Evolutionary conservation across 2,888 invertebrate genomes (phyloP).

Genomic region (Bellardia pandia): DNA sequence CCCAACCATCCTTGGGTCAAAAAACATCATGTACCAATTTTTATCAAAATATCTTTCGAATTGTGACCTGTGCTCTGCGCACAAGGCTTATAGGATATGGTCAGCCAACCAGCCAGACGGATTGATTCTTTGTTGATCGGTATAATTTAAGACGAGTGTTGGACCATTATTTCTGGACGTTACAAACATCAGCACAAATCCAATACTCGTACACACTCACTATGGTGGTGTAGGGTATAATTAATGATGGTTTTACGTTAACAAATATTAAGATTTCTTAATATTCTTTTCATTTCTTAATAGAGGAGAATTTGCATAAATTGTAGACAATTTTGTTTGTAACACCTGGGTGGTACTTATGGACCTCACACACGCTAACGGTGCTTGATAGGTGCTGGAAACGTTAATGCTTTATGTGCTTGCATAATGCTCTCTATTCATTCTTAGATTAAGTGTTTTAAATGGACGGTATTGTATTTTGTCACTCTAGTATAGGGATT

Average conservation of each 20-base stretch:
- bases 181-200: too few relatives aligned
- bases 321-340: slow-evolving; percentile 23
- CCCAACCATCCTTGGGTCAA: too few relatives aligned
- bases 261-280: slow-evolving; percentile 55
- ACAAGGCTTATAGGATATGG: too few relatives aligned
- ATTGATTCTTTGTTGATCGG: too few relatives aligned
- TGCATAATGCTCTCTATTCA: slow-evolving; percentile 16
- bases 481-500: slow-evolving; percentile 54
- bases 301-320: slow-evolving; percentile 55
- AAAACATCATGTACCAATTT: too few relatives aligned
- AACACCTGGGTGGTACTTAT: slow-evolving; percentile 49
- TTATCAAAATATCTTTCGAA: too few relatives aligned
- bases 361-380: slow-evolving; percentile 42
- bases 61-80: too few relatives aligned
- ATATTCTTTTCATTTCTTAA: slow-evolving; percentile 33
- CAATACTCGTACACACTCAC: too few relatives aligned
- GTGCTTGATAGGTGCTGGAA: not conserved
- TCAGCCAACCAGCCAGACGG: too few relatives aligned
- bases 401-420: slow-evolving; percentile 6
- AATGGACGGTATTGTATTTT: slow-evolving; percentile 42
- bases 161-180: too few relatives aligned
- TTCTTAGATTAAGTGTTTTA: slow-evolving; percentile 53
- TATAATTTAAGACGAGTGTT: too few relatives aligned
- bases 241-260: slow-evolving; percentile 40
- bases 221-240: not conserved